These are phyloP conservation scores for Brachionus rotundiformis DNA, from an alignment of 1,140 invertebrate genomes.

Conservation along the genomic window DNA sequence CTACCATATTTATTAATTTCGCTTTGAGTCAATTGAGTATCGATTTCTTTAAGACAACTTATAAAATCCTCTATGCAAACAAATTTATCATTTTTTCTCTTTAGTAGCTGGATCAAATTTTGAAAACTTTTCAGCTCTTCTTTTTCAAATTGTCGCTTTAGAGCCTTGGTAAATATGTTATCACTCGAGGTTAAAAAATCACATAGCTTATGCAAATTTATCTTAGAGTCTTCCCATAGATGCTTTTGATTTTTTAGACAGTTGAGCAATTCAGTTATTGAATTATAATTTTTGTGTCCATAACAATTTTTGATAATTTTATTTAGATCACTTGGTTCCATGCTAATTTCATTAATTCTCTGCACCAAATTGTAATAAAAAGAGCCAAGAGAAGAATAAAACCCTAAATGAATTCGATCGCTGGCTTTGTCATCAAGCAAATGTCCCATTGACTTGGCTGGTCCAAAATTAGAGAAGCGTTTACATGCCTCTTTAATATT, in stretches of 20 bases:
- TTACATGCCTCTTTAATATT: conserved; percentile 16
- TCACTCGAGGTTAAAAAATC: neutral
- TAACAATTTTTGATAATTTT: neutral
- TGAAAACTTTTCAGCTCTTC: neutral
- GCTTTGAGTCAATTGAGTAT: neutral
- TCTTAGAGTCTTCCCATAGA: neutral
- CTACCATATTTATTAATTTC: neutral
- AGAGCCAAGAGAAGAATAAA: neutral
- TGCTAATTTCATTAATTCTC: neutral
- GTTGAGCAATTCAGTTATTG: neutral
- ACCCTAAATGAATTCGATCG: neutral
- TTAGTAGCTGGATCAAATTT: neutral
- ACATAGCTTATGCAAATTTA: neutral
- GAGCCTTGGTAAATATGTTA: neutral
- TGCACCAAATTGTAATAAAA: neutral
- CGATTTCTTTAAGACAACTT: neutral
- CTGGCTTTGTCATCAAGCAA: neutral
- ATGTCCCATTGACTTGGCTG: neutral
- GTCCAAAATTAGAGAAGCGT: neutral
- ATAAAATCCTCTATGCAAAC: neutral
- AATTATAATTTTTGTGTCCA: neutral
- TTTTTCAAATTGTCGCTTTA: neutral
- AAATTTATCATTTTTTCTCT: neutral
- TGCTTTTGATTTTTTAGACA: neutral
- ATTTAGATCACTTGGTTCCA: neutral